A percentile compares a stretch with the other conserved stretches of the same genome.
Conservation (phyloP, 2,888 invertebrate species). For the Brachypalpus laphriformis region DNA sequence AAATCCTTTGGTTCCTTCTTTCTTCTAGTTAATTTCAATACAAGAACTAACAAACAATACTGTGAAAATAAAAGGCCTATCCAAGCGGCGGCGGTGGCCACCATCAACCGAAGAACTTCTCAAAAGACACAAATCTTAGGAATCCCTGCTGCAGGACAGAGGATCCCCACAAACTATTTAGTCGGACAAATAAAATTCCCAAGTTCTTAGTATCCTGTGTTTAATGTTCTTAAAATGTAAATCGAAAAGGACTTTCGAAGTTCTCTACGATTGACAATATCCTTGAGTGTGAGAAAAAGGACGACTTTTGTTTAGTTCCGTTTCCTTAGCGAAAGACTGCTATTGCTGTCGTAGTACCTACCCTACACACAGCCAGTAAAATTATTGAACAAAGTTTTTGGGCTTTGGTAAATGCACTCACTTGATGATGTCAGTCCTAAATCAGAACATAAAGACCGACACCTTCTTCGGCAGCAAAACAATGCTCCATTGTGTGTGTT, state of each 20-base stretch:
- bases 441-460: constrained; percentile 52
- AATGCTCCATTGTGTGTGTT: constrained; percentile 22
- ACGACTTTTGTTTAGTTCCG: constrained; percentile 50
- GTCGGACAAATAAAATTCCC: constrained; percentile 65
- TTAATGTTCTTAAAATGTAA: constrained; percentile 71
- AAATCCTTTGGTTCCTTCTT: constrained; percentile 54
- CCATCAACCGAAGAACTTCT: constrained; percentile 62
- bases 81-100: too few species aligned
- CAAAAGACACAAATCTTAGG: constrained; percentile 63
- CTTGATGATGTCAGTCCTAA: constrained; percentile 61
- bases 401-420: constrained; percentile 51
- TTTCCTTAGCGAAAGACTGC: constrained; percentile 33
- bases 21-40: constrained; percentile 53
- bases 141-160: constrained; percentile 34
- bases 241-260: constrained; percentile 69
- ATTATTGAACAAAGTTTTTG: constrained; percentile 64
- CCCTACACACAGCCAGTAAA: constrained; percentile 28
- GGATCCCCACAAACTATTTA: constrained; percentile 58
- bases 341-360: background rate
- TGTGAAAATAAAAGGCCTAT: constrained; percentile 55
- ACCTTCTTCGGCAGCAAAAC: constrained; percentile 40
- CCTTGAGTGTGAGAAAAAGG: constrained; percentile 49
- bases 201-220: constrained; percentile 68
- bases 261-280: constrained; percentile 66
- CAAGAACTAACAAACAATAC: constrained; percentile 55